phyloP scores from a whole-genome alignment of 2,797 vertebrate species.

The Sebastes diploproa region DNA sequence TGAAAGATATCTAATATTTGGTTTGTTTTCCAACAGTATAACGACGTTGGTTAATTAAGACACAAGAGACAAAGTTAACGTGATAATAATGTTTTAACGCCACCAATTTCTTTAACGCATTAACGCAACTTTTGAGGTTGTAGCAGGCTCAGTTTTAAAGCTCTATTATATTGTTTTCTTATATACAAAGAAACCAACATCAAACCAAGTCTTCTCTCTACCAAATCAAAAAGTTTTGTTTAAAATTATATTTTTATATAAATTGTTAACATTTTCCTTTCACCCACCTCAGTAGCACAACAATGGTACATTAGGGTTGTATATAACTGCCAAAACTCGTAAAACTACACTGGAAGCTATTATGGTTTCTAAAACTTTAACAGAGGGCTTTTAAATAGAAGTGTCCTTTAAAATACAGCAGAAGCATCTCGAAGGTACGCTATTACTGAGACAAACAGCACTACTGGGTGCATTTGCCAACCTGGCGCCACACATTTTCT shows the following conservation, averaged over 20 bases:
- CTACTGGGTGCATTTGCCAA: not conserved
- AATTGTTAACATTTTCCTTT: not conserved
- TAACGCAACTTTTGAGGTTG: too few species aligned
- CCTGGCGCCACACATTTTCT: not conserved
- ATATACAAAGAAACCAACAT: too few species aligned
- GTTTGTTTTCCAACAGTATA: too few species aligned
- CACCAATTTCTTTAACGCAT: too few species aligned
- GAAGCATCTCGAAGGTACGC: not conserved
- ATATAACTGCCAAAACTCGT: not conserved
- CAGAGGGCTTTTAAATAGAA: not conserved
- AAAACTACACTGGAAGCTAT: not conserved
- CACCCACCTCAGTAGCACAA: not conserved
- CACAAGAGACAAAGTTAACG: fast-evolving
- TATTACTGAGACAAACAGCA: not conserved
- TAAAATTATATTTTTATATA: not conserved
- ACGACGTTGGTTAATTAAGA: too few species aligned
- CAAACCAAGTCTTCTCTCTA: too few species aligned
- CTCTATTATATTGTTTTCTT: too few species aligned
- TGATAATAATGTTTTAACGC: too few species aligned
- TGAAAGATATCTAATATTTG: too few species aligned
- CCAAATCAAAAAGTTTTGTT: not conserved
- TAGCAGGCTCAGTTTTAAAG: too few species aligned
- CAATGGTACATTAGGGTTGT: not conserved
- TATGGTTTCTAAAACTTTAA: not conserved
- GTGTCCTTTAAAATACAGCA: constrained; percentile 2